Evolutionary conservation across 2,797 vertebrate species (phyloP).

Genomic region (Syngnathus rostellatus): DNA sequence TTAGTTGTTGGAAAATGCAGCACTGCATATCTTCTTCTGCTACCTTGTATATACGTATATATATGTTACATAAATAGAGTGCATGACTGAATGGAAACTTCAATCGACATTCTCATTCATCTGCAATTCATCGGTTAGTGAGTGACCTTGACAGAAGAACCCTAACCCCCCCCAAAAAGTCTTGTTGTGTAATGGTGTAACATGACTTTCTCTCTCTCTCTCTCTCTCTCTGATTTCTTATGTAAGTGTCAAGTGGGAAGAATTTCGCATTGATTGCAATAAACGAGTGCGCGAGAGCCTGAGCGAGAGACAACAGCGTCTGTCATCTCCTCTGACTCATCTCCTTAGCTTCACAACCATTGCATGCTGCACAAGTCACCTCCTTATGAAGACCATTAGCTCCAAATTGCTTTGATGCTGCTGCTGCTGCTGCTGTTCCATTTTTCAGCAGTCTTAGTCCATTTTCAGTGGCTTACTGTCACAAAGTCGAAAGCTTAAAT

Average conservation of each 20-base stretch:
- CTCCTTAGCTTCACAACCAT: slow-evolving; percentile 9
- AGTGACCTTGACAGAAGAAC: too few species aligned
- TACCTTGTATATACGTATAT: too few species aligned
- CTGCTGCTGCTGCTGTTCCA: background rate
- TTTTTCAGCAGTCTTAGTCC: slow-evolving; percentile 12
- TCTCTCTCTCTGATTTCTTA: background rate
- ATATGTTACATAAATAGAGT: too few species aligned
- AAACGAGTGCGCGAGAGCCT: slow-evolving; percentile 15
- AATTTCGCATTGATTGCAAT: slow-evolving; percentile 19
- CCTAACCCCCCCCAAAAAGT: too few species aligned
- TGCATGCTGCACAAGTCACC: slow-evolving; percentile 18
- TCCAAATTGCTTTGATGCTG: slow-evolving; percentile 21
- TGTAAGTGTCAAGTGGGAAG: slow-evolving; percentile 3
- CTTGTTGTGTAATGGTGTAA: background rate
- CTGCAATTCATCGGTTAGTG: too few species aligned
- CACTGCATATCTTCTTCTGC: too few species aligned
- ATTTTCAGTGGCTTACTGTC: slow-evolving; percentile 9
- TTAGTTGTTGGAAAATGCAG: too few species aligned
- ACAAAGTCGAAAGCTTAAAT: background rate
- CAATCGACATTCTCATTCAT: too few species aligned
- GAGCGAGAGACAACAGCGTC: slow-evolving; percentile 3
- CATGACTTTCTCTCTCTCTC: background rate
- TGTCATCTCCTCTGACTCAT: slow-evolving; percentile 26
- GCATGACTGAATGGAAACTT: too few species aligned
- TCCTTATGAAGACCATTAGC: slow-evolving; percentile 24